phyloP scores from a whole-genome alignment of 2,113 vertebrate genomes.

The mouse (Mus musculus) region DNA sequence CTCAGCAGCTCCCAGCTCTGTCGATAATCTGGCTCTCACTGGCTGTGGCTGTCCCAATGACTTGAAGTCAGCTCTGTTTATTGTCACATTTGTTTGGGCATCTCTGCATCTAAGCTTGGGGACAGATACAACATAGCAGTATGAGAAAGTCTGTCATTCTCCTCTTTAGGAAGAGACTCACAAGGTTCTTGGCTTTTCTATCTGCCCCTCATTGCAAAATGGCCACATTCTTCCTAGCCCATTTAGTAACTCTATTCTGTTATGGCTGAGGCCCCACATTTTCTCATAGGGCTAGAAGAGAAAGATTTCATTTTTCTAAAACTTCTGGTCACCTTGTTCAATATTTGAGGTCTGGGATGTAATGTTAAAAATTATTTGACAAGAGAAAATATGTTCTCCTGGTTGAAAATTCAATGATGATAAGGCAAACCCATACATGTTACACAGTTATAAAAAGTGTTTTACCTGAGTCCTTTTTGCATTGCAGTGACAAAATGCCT shows the following conservation, averaged over 20 bases:
- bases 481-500: background rate
- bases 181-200: background rate
- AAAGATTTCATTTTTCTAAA: background rate
- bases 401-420: background rate
- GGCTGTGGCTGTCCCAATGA: no score
- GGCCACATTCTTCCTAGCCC: background rate
- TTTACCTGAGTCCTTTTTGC: background rate
- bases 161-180: background rate
- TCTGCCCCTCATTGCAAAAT: background rate
- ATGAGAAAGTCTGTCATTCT: background rate
- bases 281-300: background rate
- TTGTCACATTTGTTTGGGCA: background rate
- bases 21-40: background rate
- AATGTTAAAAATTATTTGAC: background rate
- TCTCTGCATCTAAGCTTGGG: background rate
- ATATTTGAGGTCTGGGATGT: background rate
- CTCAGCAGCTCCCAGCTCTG: background rate
- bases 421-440: background rate
- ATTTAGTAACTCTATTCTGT: fast-evolving
- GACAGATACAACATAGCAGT: background rate
- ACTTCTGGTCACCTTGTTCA: background rate
- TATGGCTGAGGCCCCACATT: background rate
- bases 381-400: background rate
- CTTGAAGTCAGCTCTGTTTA: background rate
- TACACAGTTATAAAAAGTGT: background rate